Evolutionary conservation across 2,888 invertebrate genomes (phyloP).

Genomic region (Leptinotarsa tumamoca): DNA sequence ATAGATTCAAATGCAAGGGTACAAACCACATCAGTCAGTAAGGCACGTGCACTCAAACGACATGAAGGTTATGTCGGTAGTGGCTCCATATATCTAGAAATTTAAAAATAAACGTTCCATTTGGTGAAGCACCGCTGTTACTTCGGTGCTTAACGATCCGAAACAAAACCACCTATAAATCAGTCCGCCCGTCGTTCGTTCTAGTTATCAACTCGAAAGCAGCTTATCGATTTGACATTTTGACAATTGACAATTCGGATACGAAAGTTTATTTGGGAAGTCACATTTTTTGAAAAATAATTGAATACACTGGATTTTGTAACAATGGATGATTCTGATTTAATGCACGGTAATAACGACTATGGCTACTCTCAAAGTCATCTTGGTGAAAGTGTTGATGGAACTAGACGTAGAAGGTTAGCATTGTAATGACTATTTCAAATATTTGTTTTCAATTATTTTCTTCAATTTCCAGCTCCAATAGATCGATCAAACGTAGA

Average conservation of each 20-base stretch:
- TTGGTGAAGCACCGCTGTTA: no score
- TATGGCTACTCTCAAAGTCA: conserved; percentile 51
- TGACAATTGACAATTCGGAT: background rate
- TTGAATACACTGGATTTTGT: conserved; percentile 15
- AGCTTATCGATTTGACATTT: no score
- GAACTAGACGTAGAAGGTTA: conserved; percentile 62
- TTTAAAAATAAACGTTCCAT: no score
- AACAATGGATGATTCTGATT: conserved; percentile 56
- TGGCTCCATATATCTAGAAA: no score
- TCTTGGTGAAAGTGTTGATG: conserved; percentile 60
- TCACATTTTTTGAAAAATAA: conserved; percentile 16
- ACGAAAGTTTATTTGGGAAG: background rate
- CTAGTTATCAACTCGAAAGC: no score
- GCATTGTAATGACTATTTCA: conserved; percentile 33
- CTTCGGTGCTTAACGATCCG: no score
- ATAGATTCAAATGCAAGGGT: no score
- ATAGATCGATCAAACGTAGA: conserved; percentile 92
- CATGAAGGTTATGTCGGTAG: no score
- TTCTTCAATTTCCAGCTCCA: conserved; percentile 74
- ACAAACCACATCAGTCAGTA: no score
- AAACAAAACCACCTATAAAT: no score
- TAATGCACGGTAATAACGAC: conserved; percentile 53
- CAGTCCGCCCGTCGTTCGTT: no score
- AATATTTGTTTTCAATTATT: conserved; percentile 9
- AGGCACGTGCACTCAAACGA: no score